These are phyloP conservation scores for Meriones unguiculatus DNA, from an alignment of 2,113 vertebrate genomes.

Conservation along the genomic window DNA sequence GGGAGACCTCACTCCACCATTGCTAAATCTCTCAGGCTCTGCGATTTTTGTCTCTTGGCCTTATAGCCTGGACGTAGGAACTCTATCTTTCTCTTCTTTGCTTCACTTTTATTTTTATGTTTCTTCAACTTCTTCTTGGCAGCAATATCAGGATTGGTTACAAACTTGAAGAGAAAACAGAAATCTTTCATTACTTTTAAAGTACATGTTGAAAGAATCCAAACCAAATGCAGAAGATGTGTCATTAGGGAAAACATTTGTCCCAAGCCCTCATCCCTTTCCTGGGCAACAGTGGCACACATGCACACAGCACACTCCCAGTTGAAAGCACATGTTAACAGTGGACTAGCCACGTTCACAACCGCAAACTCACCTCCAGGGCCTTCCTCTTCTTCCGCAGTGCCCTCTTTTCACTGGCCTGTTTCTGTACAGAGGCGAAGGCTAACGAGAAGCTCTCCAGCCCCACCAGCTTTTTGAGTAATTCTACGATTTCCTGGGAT, in stretches of 20 bases:
- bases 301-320: neutral
- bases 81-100: constrained; percentile 96
- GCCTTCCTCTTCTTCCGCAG: constrained; percentile 94
- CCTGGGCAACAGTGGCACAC: neutral
- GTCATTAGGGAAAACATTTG: neutral
- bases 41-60: constrained; percentile 92
- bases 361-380: constrained; percentile 90
- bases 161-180: constrained; percentile 87
- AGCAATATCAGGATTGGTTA: constrained; percentile 96
- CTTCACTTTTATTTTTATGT: constrained; percentile 95
- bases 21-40: constrained; percentile 92
- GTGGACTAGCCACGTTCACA: neutral
- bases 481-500: constrained; percentile 96
- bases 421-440: constrained; percentile 95
- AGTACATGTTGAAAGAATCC: constrained; percentile 18
- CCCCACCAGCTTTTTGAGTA: constrained; percentile 95
- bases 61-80: constrained; percentile 92
- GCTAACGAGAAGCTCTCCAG: constrained; percentile 93
- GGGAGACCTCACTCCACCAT: constrained; percentile 90
- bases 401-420: constrained; percentile 90
- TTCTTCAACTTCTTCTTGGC: constrained; percentile 97
- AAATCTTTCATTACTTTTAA: constrained; percentile 45
- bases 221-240: constrained; percentile 23
- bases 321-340: neutral
- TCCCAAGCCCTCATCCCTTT: neutral